Evolutionary conservation across 2,797 vertebrate genomes (phyloP).

Genomic region (Takifugu ocellatus): DNA sequence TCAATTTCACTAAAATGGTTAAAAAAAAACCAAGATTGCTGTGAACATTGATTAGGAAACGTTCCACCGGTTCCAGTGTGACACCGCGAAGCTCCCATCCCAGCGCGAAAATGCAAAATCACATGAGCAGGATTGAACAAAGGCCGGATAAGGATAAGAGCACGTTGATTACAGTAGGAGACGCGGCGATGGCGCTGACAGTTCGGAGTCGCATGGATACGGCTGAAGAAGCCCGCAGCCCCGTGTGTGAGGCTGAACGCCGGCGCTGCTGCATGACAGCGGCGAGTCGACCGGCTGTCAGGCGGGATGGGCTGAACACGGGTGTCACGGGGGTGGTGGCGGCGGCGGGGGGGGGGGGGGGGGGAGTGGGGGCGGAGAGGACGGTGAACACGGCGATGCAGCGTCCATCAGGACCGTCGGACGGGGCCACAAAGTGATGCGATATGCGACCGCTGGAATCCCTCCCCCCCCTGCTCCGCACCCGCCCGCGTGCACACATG

Average conservation of each 20-base stretch:
- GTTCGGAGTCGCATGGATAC: slow-evolving; percentile 28
- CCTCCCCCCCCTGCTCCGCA: not conserved
- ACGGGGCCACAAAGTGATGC: slow-evolving; percentile 5
- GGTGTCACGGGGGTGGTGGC: slow-evolving; percentile 17
- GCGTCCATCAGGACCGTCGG: slow-evolving; percentile 9
- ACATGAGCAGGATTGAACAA: slow-evolving; percentile 53
- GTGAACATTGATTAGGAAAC: too few species aligned
- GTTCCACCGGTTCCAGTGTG: too few species aligned
- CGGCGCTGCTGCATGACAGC: slow-evolving; percentile 31
- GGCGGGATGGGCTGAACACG: slow-evolving; percentile 49
- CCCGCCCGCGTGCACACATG: slow-evolving; percentile 6
- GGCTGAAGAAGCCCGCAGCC: slow-evolving; percentile 28
- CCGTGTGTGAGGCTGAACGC: slow-evolving; percentile 17
- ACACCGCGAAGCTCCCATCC: not conserved
- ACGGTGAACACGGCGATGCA: not conserved
- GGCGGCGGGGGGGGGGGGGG: not conserved
- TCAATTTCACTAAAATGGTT: slow-evolving; percentile 16
- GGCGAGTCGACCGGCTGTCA: slow-evolving; percentile 35
- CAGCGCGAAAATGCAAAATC: slow-evolving; percentile 42
- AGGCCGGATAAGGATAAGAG: slow-evolving; percentile 59
- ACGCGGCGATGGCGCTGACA: slow-evolving; percentile 55
- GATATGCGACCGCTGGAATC: slow-evolving; percentile 11
- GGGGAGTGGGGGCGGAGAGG: not conserved
- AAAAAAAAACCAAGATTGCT: not conserved
- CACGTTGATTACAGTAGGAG: slow-evolving; percentile 35